Conservation (phyloP, 1,140 invertebrate species). For the Adoxophyes honmai region DNA sequence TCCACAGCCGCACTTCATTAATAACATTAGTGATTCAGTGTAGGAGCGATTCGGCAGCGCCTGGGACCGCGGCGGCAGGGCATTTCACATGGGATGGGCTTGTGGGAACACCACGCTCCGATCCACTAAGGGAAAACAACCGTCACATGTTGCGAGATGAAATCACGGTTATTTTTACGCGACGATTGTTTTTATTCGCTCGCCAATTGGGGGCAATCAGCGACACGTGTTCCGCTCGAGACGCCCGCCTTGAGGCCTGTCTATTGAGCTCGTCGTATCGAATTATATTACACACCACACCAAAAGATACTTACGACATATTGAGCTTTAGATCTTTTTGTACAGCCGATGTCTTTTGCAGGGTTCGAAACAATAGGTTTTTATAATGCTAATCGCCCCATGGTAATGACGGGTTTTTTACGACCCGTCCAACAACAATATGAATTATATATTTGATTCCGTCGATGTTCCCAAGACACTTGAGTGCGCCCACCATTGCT, state of each 20-base stretch:
- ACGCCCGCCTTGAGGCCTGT: conserved; percentile 55
- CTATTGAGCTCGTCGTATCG: conserved; percentile 52
- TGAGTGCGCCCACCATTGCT: conserved; percentile 29
- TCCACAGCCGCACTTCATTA: conserved; percentile 32
- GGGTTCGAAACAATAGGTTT: conserved; percentile 7
- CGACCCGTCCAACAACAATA: not conserved
- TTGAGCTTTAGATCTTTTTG: too few species aligned
- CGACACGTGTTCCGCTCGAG: conserved; percentile 68
- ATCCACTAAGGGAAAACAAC: conserved; percentile 56
- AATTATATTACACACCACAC: not conserved
- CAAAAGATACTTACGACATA: not conserved
- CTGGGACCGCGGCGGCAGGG: conserved; percentile 50
- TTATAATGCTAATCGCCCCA: conserved; percentile 5
- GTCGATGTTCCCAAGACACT: conserved; percentile 51
- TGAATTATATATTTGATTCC: not conserved
- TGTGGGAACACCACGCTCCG: conserved; percentile 54
- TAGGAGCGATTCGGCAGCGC: conserved; percentile 38
- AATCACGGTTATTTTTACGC: conserved; percentile 76
- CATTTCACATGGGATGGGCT: conserved; percentile 63
- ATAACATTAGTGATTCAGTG: conserved; percentile 52
- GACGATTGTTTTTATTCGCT: conserved; percentile 75
- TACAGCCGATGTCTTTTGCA: not conserved
- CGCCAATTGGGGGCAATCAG: conserved; percentile 75
- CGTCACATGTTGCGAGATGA: conserved; percentile 71
- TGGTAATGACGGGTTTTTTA: conserved; percentile 5